Evolutionary conservation across 2,888 invertebrate species (phyloP).

Genomic region (Parnassius orleans): DNA sequence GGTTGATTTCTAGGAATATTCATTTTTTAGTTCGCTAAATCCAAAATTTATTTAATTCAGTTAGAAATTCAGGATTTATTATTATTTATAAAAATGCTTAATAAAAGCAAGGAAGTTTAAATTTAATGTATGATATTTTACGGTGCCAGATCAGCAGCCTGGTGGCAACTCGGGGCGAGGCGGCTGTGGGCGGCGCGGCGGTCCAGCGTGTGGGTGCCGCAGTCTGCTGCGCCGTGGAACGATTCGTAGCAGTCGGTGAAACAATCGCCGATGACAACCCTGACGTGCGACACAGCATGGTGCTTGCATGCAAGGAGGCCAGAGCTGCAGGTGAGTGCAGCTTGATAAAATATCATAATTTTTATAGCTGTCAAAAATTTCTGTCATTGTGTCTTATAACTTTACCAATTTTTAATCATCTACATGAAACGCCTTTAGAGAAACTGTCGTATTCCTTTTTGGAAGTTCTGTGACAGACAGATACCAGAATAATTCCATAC

Average conservation of each 20-base stretch:
- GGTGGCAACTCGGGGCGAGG: conserved; percentile 89
- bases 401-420: too few species aligned
- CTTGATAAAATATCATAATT: not conserved
- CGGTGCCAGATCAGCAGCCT: conserved; percentile 88
- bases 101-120: not conserved
- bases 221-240: conserved; percentile 97
- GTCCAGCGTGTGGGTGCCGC: conserved; percentile 97
- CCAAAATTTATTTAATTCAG: too few species aligned
- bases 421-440: too few species aligned
- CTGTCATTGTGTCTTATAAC: conserved; percentile 18
- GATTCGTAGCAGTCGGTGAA: conserved; percentile 99
- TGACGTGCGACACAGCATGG: conserved; percentile 98
- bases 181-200: conserved; percentile 82
- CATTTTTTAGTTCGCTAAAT: too few species aligned
- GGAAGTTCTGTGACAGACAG: too few species aligned
- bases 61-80: not conserved
- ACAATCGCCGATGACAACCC: conserved; percentile 99
- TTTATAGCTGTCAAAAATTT: too few species aligned
- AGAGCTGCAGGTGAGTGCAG: conserved; percentile 90
- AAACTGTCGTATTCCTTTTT: too few species aligned
- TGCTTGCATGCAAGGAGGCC: conserved; percentile 98
- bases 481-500: too few species aligned
- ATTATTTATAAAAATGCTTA: not conserved
- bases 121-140: not conserved
- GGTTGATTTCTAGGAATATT: too few species aligned